Percentiles rank a stretch among this genome's conserved stretches.
These are phyloP conservation scores for Labeo catla DNA, from an alignment of 2,113 vertebrate species.

Conservation along the genomic window DNA sequence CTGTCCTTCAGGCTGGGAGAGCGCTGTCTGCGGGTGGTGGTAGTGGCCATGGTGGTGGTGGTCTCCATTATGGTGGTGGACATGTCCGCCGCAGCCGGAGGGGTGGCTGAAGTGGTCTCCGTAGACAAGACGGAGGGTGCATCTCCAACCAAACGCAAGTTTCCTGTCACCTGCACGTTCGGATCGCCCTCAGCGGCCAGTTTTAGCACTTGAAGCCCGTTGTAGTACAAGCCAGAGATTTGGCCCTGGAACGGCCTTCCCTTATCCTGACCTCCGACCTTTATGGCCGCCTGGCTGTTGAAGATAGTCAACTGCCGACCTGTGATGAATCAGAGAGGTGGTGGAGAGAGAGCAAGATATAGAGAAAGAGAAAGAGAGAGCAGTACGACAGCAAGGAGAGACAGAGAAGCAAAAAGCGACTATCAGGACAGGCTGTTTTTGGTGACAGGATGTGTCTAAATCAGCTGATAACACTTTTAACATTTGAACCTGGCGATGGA, in stretches of 20 bases:
- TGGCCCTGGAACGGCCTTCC: constrained; percentile 93
- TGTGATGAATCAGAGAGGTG: constrained; percentile 61
- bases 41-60: constrained; percentile 94
- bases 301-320: constrained; percentile 97
- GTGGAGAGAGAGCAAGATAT: constrained; percentile 33
- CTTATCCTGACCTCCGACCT: constrained; percentile 90
- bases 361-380: constrained; percentile 41
- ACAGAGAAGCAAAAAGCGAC: constrained; percentile 24
- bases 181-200: constrained; percentile 92
- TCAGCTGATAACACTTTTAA: constrained; percentile 53
- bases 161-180: constrained; percentile 87
- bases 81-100: constrained; percentile 91
- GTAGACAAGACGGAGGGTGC: constrained; percentile 86
- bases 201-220: constrained; percentile 92
- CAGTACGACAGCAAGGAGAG: constrained; percentile 51
- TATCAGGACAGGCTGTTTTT: constrained; percentile 20
- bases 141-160: constrained; percentile 90
- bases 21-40: constrained; percentile 88
- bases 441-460: constrained; percentile 31
- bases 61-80: constrained; percentile 96
- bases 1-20: constrained; percentile 91
- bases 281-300: constrained; percentile 95
- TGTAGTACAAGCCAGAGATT: constrained; percentile 94
- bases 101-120: constrained; percentile 87
- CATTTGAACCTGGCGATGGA: constrained; percentile 47